Evolutionary conservation across 1,140 invertebrate genomes (phyloP).

Genomic region (Calycopis cecrops): DNA sequence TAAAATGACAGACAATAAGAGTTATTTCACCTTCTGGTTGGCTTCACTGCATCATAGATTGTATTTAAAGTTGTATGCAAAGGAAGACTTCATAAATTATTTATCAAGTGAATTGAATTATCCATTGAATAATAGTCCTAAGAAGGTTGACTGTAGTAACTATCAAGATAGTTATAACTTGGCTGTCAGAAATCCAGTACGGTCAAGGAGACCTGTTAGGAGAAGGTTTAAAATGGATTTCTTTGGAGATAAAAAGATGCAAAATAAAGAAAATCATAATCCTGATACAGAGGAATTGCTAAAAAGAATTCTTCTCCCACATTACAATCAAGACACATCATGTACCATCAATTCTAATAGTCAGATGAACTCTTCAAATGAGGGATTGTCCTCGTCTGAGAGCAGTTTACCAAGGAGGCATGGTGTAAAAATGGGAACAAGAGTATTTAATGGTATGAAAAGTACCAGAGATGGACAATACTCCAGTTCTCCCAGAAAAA

Average conservation of each 20-base stretch:
- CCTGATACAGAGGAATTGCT: constrained; percentile 71
- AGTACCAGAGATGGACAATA: constrained; percentile 34
- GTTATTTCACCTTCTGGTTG: constrained; percentile 84
- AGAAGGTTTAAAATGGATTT: constrained; percentile 60
- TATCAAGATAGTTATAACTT: constrained; percentile 73
- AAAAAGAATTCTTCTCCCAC: constrained; percentile 49
- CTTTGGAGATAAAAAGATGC: constrained; percentile 75
- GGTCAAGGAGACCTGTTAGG: constrained; percentile 46
- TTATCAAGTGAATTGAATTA: constrained; percentile 79
- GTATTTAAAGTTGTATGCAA: constrained; percentile 82
- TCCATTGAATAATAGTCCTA: constrained; percentile 51
- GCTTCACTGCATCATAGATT: constrained; percentile 85
- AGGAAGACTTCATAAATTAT: constrained; percentile 81
- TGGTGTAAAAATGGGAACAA: constrained; percentile 83
- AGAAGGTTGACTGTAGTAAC: constrained; percentile 62
- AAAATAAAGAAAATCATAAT: constrained; percentile 83
- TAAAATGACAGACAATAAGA: constrained; percentile 84
- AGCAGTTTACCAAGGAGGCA: constrained; percentile 77
- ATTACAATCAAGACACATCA: constrained; percentile 56
- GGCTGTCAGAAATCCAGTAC: constrained; percentile 63
- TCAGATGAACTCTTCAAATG: constrained; percentile 55
- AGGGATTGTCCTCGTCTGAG: constrained; percentile 66
- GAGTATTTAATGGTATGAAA: constrained; percentile 76
- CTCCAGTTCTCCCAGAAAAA: constrained; percentile 34
- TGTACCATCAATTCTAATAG: constrained; percentile 40